These are phyloP conservation scores for Alethe diademata DNA, from an alignment of 2,113 vertebrate species.

Conservation along the genomic window DNA sequence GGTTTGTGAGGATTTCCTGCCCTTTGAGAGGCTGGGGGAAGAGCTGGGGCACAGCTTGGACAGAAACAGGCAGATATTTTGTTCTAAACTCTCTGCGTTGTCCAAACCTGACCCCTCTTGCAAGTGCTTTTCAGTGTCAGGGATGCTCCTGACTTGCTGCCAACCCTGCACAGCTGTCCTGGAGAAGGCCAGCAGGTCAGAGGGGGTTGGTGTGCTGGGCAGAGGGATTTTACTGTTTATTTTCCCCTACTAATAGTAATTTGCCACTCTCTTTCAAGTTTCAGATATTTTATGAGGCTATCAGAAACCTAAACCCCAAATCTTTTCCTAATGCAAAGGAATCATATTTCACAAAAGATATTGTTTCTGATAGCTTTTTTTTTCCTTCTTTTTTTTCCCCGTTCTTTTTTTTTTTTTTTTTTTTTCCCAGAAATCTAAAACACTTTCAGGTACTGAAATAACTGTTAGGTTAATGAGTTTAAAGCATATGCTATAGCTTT, in stretches of 20 bases:
- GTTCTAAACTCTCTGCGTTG: neutral
- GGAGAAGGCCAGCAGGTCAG: neutral
- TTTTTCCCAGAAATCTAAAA: neutral
- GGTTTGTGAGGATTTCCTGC: rapidly evolving
- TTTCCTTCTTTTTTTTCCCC: neutral
- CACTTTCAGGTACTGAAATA: neutral
- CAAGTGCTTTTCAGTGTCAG: neutral
- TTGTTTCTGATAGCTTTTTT: neutral
- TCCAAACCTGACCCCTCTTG: neutral
- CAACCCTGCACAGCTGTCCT: neutral
- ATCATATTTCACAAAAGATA: neutral
- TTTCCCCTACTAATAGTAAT: neutral
- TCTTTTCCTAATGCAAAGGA: neutral
- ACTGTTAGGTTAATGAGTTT: neutral
- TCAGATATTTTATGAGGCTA: neutral
- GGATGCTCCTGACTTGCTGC: neutral
- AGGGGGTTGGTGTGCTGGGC: too few species aligned
- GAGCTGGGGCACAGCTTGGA: neutral
- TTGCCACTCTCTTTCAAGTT: neutral
- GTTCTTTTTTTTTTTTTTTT: neutral
- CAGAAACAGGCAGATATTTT: neutral
- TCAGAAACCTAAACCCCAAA: neutral
- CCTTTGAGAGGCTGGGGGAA: neutral
- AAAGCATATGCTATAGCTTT: neutral
- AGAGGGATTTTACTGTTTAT: neutral